Evolutionary conservation across 1,140 invertebrate species (phyloP).

Genomic region (Zaprionus gabonicus): DNA sequence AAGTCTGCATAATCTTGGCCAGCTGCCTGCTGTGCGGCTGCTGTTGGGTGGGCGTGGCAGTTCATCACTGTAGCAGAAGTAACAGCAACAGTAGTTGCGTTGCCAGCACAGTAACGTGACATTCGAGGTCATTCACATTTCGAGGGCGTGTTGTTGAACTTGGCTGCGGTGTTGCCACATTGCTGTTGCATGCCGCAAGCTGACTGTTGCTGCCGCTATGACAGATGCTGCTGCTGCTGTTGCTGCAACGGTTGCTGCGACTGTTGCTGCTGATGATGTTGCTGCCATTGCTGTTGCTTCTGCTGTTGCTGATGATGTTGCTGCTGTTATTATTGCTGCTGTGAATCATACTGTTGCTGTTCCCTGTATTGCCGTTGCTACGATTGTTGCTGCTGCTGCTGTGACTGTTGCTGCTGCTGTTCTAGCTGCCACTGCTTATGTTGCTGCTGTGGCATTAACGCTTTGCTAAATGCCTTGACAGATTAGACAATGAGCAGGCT

Average conservation of each 20-base stretch:
- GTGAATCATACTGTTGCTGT: background rate
- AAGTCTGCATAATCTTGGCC: conserved; percentile 68
- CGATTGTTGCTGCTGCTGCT: background rate
- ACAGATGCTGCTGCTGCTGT: background rate
- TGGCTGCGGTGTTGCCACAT: conserved; percentile 44
- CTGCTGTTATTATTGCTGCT: background rate
- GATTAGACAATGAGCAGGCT: conserved; percentile 76
- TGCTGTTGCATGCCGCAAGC: conserved; percentile 20
- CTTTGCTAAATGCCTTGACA: conserved; percentile 77
- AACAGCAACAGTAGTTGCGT: conserved; percentile 20
- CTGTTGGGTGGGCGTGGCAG: background rate
- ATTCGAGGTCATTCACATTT: conserved; percentile 83
- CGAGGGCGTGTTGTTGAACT: conserved; percentile 84
- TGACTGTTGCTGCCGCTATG: background rate
- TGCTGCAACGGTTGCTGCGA: too few relatives aligned
- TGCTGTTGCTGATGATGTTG: conserved; percentile 2
- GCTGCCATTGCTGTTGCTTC: background rate
- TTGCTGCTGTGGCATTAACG: conserved; percentile 46
- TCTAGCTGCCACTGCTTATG: conserved; percentile 2
- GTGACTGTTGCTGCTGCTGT: background rate
- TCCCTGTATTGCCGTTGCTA: conserved; percentile 52
- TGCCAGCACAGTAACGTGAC: conserved; percentile 70
- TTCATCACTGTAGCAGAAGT: background rate
- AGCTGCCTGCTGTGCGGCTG: conserved; percentile 45
- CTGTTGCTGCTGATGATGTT: conserved; percentile 12